Base-by-base conservation (phyloP, 2,113 vertebrate species). In the Gnathonemus longibarbis region DNA sequence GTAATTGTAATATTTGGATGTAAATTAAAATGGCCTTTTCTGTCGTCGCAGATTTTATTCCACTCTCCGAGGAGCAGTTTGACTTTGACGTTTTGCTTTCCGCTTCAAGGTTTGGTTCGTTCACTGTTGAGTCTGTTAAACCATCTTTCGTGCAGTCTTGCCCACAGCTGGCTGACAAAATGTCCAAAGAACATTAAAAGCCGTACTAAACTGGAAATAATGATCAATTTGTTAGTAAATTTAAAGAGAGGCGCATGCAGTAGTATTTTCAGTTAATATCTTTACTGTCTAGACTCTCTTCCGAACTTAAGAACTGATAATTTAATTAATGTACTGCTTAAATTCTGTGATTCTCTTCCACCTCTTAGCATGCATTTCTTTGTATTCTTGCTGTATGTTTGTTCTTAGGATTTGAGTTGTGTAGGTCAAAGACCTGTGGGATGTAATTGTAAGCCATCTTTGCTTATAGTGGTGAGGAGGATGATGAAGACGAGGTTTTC, bases 401-500 rank as follows among this genome's bases (percentile, higher is more conserved):
- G 62, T 31, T 39, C 74, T 19, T 80, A 80, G 21, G 9, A 19
- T 84, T 84, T 84, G 9, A 84, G 42, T 27, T 46, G 83, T 84
- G 45, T 48, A 48, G 9, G 39, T 84, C 45, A 21, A 84, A n/a
- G 24, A 13, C 88, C 5, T 52, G 11, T 56, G 45, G 1, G 56
- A 7, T 74, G 1, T 88, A 27, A 87, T 58, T 39, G 8, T 21
- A 74, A 52, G 27, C 49, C 15, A 70, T 70, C 90, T 77, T 5
- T 91, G 85, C 86, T 48, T 70, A n/a, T 89, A 97, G 96, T 92
- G 94, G 84, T 24, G 97, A 95, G 49, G 94, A 95, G 86, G 95
- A 96, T 53, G 97, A 98, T 53, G 97, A 98, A 19, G 96, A 97
- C 0, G 98, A 99, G 90, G 98, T 99, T 45, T 99, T 99, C 90